Conservation (phyloP, 2,797 vertebrate species). For the Gorsachius magnificus region DNA sequence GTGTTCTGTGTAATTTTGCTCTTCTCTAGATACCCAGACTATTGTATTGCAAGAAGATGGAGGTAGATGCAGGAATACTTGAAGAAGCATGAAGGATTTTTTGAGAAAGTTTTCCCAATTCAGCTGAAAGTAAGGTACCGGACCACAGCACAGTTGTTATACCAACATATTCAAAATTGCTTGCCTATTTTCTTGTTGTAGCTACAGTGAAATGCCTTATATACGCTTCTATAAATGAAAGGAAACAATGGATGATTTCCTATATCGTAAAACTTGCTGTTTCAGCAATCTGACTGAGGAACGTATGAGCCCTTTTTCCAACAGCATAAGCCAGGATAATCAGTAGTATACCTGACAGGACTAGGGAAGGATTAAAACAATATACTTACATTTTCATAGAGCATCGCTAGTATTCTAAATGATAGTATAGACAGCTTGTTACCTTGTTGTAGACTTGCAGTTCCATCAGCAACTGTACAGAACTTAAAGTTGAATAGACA, state of each 20-base stretch:
- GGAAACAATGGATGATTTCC: neutral
- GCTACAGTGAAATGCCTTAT: neutral
- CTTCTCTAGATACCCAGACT: neutral
- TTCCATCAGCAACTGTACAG: neutral
- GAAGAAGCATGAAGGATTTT: neutral
- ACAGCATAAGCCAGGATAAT: neutral
- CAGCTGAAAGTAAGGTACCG: neutral
- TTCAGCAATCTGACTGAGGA: neutral
- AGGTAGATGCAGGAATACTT: neutral
- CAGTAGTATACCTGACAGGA: neutral
- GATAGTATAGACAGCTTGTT: neutral
- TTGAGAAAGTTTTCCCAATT: neutral
- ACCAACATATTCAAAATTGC: neutral
- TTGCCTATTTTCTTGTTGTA: neutral
- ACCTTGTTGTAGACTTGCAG: neutral
- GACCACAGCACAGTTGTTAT: neutral
- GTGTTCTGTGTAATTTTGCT: neutral
- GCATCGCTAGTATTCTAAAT: neutral
- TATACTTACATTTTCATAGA: neutral
- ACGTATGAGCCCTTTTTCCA: neutral
- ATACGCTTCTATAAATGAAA: neutral
- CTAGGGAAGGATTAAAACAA: neutral
- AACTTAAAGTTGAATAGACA: neutral
- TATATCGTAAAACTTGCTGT: neutral
- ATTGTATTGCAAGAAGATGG: neutral